Evolutionary conservation across 2,797 vertebrate genomes (phyloP), one percentile per base, ranked within the genome.

Genomic region (Etheostoma nigrum): DNA sequence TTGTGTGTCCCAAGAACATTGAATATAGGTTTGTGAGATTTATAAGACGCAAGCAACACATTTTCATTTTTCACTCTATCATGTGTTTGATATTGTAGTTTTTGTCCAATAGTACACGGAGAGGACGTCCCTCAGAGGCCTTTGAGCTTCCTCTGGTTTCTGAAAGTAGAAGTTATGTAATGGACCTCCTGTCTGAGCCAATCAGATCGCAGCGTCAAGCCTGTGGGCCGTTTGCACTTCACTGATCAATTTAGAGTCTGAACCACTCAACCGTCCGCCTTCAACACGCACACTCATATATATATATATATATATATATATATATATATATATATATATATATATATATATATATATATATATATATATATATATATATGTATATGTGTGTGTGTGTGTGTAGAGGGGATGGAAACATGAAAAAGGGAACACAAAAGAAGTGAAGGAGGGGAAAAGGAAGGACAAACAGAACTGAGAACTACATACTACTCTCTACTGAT

Each of bases 141-240:
- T n/a, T 19, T 57, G 11, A 58, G 76, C 45, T 21, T 62, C 42
- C 0, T 59, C 19, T 27, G 10, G 16, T 60, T 58, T 69, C 53
- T 64, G 69, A 65, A 58, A 64, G 49, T 49, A 40, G 23, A 58
- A n/a, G 44, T 91, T 91, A 82, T 53, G 25, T 90, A 91, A 92
- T 33, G 25, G 63, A 77, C 72, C 72, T 82, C 61, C 73, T 81
- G 86, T 86, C 83, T 86, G 69, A 71, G 84, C 74, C 81, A 84
- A 85, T 89, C 79, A 84, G 63, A 60, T 59, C 25, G 36, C 74
- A 84, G 82, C 48, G 2, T 45, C 19, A n/a, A 73, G 79, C 74
- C 71, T 78, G 62, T 67, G 76, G 67, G 81, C 61, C 52, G 42
- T 84, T 86, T 77, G 63, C 87, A 81, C 81, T 85, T 82, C 83